These are phyloP conservation scores for Lonchura striata DNA, from an alignment of 2,113 vertebrate genomes.

Conservation along the genomic window DNA sequence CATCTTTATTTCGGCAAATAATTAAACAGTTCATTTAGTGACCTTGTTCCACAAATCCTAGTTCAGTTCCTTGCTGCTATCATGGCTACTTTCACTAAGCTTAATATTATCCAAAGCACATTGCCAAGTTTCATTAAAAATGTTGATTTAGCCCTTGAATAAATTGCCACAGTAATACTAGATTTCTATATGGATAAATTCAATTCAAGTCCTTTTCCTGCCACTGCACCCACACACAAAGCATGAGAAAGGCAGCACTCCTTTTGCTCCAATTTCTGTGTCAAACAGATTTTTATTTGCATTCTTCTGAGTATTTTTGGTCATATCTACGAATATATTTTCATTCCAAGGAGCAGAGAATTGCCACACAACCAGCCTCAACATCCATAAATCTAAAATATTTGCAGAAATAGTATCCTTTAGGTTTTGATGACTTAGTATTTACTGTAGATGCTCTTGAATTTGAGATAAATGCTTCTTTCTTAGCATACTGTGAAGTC, in stretches of 20 bases:
- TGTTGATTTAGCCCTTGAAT: background rate
- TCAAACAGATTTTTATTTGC: background rate
- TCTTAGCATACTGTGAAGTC: background rate
- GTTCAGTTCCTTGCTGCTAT: background rate
- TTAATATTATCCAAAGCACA: background rate
- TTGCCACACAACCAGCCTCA: background rate
- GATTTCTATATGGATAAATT: background rate
- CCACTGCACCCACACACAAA: background rate
- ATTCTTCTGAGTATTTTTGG: slow-evolving; percentile 10
- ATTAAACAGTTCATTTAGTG: background rate
- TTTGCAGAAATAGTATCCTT: background rate
- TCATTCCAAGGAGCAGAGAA: background rate
- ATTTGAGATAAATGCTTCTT: background rate
- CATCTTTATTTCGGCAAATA: background rate
- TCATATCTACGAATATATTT: slow-evolving; percentile 4
- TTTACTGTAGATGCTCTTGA: background rate
- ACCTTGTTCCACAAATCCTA: background rate
- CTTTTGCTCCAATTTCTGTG: background rate
- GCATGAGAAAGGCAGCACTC: background rate
- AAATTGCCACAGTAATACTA: background rate
- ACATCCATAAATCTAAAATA: slow-evolving; percentile 1
- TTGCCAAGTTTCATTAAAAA: background rate
- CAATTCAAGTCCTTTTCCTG: background rate
- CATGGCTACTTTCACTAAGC: background rate
- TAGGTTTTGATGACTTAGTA: background rate